Conservation (phyloP, 2,888 invertebrate genomes). For the Polymixis lichenea region DNA sequence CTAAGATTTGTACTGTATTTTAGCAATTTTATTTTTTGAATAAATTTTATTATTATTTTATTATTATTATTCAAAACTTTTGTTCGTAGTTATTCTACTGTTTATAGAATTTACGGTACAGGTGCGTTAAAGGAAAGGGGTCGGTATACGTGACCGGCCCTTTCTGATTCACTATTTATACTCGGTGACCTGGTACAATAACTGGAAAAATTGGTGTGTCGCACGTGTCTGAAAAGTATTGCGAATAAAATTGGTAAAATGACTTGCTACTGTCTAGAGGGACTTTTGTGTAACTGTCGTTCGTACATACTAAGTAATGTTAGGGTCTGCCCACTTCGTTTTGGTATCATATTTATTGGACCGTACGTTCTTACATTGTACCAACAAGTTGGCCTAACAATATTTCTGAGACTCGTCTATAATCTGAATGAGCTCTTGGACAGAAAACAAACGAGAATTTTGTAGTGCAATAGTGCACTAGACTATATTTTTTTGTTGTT, state of each 20-base stretch:
- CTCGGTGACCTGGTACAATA: conserved; percentile 26
- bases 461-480: neutral
- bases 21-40: too few relatives aligned
- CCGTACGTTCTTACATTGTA: neutral
- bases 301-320: neutral
- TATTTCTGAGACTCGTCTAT: neutral
- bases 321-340: neutral
- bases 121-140: conserved; percentile 26
- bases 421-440: neutral
- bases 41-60: too few relatives aligned
- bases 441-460: neutral
- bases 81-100: conserved; percentile 26
- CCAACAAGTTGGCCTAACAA: neutral
- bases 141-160: conserved; percentile 58
- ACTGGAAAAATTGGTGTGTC: conserved; percentile 42
- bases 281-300: neutral
- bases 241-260: conserved; percentile 3
- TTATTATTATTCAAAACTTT: neutral
- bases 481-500: neutral
- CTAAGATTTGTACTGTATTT: too few relatives aligned
- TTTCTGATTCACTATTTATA: conserved; percentile 59
- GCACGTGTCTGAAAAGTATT: conserved; percentile 36
- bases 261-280: conserved; percentile 29
- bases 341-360: neutral
- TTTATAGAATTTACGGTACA: neutral